Evolutionary conservation across 2,113 vertebrate genomes (phyloP).

Genomic region (Pachyramphus minor): DNA sequence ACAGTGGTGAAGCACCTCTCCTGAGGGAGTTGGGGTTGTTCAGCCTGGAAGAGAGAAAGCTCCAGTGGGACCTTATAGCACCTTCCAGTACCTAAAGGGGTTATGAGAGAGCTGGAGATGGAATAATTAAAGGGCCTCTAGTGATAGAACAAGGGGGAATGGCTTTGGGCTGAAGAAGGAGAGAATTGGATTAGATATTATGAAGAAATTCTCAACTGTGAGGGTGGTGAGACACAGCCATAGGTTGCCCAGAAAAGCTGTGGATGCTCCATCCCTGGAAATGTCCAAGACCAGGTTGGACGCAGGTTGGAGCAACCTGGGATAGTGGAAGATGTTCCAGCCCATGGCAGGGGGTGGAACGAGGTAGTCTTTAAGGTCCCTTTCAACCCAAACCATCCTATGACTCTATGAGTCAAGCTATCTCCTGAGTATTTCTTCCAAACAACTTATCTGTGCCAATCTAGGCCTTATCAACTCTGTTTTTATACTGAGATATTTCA

Average conservation of each 20-base stretch:
- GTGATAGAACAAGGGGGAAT: too few relatives aligned
- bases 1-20: not conserved
- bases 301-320: not conserved
- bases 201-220: not conserved
- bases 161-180: not conserved
- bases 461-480: not conserved
- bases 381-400: not conserved
- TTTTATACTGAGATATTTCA: not conserved
- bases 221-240: not conserved
- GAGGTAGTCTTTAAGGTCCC: not conserved
- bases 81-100: not conserved
- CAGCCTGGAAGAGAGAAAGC: not conserved
- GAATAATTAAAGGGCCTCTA: not conserved
- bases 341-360: rapidly evolving
- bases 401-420: not conserved
- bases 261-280: not conserved
- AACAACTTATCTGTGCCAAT: rapidly evolving
- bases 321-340: not conserved
- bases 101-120: not conserved
- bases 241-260: not conserved
- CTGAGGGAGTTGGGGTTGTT: not conserved
- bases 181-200: not conserved
- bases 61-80: not conserved
- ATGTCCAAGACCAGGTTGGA: not conserved
- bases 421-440: not conserved